Evolutionary conservation across 92 coral and sea anemone species (phyloP), one percentile per base, ranked within the genome.

Genomic region (Bergia sp.): DNA sequence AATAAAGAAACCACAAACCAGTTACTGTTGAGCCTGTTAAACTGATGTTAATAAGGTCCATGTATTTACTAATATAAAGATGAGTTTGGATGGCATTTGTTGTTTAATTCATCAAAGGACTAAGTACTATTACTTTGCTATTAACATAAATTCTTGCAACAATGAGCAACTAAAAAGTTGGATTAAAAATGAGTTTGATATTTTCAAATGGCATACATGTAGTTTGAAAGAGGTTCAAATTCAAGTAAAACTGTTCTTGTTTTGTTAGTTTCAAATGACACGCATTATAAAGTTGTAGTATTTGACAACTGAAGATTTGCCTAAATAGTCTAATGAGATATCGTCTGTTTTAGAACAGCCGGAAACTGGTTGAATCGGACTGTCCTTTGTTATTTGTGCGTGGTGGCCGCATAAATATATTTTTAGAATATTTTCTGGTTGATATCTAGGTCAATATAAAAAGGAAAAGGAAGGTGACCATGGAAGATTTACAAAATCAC

Each of bases 331-430:
- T 36, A 36, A 72, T 72, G 76, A 29, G 76, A 72, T 72, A 72
- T 72, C 76, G 39, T 72, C 76, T 72, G 76, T 72, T 72, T 37
- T 72, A 37, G 76, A 72, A 23, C 8, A 72, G 76, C 76, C 76
- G 76, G 76, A 72, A 72, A 72, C 76, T 72, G 42, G 76, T 36
- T 72, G 76, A 72, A 5, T 72, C 15, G 76, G 40, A 5, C 76
- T 72, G 73, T 72, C 76, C 42, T 72, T 15, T 23, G 76, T 72
- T 72, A 7, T 1, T 72, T 37, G 76, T 72, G 76, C 4, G 76
- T 36, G 37, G 76, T 20, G 42, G 41, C 29, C 29, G 69, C n/a
- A 61, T 61, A 5, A 20, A 21, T 61, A 18, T 61, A 61, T 61
- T 61, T 61, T 61, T 61, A 61, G 69, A 61, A 18, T 61, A 16